phyloP scores from a whole-genome alignment of 1,140 invertebrate species.

The Trachymyrmex cornetzi region DNA sequence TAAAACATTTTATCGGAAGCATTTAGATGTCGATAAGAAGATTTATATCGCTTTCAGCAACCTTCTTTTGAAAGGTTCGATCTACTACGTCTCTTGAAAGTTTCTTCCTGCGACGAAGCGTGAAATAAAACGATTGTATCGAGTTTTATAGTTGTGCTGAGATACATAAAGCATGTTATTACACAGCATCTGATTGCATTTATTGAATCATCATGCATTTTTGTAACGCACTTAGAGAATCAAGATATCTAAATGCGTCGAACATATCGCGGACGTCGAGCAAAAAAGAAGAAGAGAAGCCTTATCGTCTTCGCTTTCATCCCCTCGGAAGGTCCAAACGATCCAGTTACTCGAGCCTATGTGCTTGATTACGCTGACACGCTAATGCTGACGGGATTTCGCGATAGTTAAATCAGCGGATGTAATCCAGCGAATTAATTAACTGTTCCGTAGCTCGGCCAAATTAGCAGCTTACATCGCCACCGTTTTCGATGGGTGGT shows the following conservation, averaged over 20 bases:
- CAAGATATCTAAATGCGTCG: slow-evolving; percentile 22
- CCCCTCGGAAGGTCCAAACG: neutral
- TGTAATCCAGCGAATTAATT: slow-evolving; percentile 61
- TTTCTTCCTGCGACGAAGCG: neutral
- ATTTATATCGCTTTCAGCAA: neutral
- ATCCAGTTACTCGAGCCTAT: slow-evolving; percentile 30
- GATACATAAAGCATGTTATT: slow-evolving; percentile 9
- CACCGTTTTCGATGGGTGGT: slow-evolving; percentile 19
- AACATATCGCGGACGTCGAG: neutral
- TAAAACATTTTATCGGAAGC: neutral
- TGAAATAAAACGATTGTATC: slow-evolving; percentile 12
- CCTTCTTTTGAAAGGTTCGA: neutral
- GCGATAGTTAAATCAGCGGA: slow-evolving; percentile 41
- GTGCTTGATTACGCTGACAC: slow-evolving; percentile 23
- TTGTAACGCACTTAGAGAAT: neutral
- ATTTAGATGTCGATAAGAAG: neutral
- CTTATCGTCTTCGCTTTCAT: slow-evolving; percentile 29
- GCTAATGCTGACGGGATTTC: neutral
- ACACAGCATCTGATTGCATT: neutral
- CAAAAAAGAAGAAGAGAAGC: slow-evolving; percentile 26
- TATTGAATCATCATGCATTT: slow-evolving; percentile 10
- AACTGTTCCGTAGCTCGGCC: neutral
- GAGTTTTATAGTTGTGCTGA: neutral
- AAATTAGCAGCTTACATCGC: slow-evolving; percentile 41
- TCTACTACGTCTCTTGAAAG: neutral